Percentiles rank a stretch among this genome's conserved stretches.
Evolutionary conservation across 2,113 vertebrate genomes (phyloP).

Genomic region (Cinclus mexicanus): DNA sequence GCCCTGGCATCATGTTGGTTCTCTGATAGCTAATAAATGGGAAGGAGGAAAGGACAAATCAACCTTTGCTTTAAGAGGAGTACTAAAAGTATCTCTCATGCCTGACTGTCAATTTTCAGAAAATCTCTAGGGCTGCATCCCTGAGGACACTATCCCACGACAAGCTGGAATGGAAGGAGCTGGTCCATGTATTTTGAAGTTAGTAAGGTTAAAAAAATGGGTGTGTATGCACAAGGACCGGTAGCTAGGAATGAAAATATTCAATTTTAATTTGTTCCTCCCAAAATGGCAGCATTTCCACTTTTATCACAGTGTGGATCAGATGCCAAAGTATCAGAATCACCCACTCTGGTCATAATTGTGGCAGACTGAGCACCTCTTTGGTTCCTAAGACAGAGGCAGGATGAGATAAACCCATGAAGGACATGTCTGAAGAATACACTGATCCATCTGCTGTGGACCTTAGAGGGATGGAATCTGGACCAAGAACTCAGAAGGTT

Average conservation of each 20-base stretch:
- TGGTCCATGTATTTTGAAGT: neutral
- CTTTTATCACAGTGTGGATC: neutral
- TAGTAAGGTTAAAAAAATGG: neutral
- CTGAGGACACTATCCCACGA: neutral
- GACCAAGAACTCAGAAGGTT: neutral
- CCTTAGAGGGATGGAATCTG: neutral
- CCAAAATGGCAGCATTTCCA: neutral
- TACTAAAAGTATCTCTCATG: neutral
- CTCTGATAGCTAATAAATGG: neutral
- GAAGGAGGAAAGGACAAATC: neutral
- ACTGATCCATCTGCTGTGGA: neutral
- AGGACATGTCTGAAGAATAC: neutral
- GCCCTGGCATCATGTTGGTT: neutral
- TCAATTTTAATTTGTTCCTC: neutral
- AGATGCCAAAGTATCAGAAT: neutral
- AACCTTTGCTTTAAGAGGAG: neutral
- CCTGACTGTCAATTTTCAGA: neutral
- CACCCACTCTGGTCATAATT: neutral
- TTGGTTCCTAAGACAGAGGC: neutral
- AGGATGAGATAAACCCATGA: neutral
- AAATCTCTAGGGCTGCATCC: neutral
- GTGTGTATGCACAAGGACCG: neutral
- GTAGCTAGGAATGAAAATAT: neutral
- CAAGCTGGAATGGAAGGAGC: neutral
- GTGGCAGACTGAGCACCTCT: neutral